Evolutionary conservation across 2,797 vertebrate species (phyloP).

Genomic region (Acrossocheilus wenchowensis): DNA sequence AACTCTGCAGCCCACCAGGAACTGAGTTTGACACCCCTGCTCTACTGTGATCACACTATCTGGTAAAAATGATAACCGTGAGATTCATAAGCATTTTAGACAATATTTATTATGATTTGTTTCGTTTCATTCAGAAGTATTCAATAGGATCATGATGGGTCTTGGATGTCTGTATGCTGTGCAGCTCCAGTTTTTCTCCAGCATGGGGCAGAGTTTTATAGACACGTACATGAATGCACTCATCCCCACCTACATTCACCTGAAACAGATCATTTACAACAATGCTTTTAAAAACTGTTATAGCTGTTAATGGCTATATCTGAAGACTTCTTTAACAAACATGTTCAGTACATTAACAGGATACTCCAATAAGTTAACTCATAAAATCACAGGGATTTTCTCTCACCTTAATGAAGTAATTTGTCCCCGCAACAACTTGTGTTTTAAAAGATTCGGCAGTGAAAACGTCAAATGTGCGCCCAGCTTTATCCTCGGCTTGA

Average conservation of each 20-base stretch:
- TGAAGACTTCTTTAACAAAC: not conserved
- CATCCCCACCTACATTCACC: constrained; percentile 75
- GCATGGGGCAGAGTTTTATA: constrained; percentile 66
- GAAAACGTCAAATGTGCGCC: constrained; percentile 74
- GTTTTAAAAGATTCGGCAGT: constrained; percentile 72
- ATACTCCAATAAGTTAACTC: too few species aligned
- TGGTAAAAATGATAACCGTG: not conserved
- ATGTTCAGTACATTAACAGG: not conserved
- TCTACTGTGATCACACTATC: not conserved
- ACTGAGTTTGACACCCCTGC: too few species aligned
- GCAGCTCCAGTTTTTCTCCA: constrained; percentile 64
- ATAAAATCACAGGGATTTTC: not conserved
- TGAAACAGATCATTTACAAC: constrained; percentile 63
- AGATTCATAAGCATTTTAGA: not conserved
- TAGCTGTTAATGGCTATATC: not conserved
- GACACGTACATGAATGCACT: constrained; percentile 79
- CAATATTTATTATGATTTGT: not conserved
- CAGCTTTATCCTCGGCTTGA: constrained; percentile 75
- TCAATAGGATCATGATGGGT: constrained; percentile 68
- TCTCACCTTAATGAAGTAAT: constrained; percentile 58
- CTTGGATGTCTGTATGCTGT: constrained; percentile 74
- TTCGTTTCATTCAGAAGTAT: constrained; percentile 62
- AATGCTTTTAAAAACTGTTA: not conserved
- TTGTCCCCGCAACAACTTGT: constrained; percentile 80
- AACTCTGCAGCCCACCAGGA: too few species aligned